Evolutionary conservation across 2,888 invertebrate species (phyloP), one percentile per base, ranked within the genome.

Genomic region (Agrotis exclamationis): DNA sequence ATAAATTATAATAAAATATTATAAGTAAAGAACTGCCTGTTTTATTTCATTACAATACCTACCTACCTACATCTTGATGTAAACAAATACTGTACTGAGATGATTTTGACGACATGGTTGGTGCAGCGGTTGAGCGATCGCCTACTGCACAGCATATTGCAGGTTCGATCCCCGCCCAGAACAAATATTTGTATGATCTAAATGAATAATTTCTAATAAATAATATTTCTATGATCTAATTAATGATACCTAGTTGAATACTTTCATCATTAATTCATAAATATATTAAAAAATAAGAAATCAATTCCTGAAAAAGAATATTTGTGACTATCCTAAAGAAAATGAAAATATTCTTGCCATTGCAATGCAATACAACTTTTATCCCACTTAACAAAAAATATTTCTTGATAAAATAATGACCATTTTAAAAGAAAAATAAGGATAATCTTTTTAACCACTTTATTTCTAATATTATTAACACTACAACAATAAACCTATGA

Each of bases 401-500:
- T 56, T 9, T 33, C 18, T 5, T 72, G 2, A 28, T n/a, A 50
- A n/a, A 18, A 22, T 20, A 48, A 28, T 39, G 39, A 39, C 39
- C 9, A 39, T 28, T 39, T 54, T 18, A 1, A 47, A 57, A 24
- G 5, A 72, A n/a, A 48, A 62, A 22, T 14, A 18, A 22, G 4
- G 5, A 24, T 54, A 57, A n/a, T 33, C 5, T 20, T 64, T 51
- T 74, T 11, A 50, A 72, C 65, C n/a, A 48, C 24, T 77, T 77
- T 82, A 77, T 79, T 80, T 14, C 33, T 77, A 68, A 76, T 44
- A 56, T 70, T 54, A 63, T 70, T 70, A 63, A 62, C 51, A 56
- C 76, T 83, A 83, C 78, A 72, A 63, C 9, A 67, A 59, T 60
- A 50, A 63, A 65, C 48, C 65, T 79, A 73, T 64, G n/a, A 50